Percentiles rank a stretch among this genome's conserved stretches.
Evolutionary conservation across 2,888 invertebrate species (phyloP).

Genomic region (Lasiommata megera): DNA sequence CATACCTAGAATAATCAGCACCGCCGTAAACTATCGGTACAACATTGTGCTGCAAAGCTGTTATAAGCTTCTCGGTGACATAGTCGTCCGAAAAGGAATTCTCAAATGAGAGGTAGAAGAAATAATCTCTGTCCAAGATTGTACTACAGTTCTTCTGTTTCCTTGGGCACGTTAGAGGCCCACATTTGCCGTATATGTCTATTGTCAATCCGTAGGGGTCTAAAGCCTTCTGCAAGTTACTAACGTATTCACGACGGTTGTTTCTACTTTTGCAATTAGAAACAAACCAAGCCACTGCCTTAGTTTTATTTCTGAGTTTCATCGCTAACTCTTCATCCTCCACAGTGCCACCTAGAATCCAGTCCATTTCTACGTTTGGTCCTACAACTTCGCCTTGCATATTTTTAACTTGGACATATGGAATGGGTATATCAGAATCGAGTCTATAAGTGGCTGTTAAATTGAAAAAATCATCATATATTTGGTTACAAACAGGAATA

Average conservation of each 20-base stretch:
- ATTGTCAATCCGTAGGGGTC: slow-evolving; percentile 48
- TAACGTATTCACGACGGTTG: slow-evolving; percentile 46
- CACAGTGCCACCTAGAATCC: slow-evolving; percentile 38
- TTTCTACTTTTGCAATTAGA: slow-evolving; percentile 59
- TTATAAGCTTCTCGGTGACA: slow-evolving; percentile 82
- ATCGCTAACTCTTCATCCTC: slow-evolving; percentile 40
- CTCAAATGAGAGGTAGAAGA: slow-evolving; percentile 87
- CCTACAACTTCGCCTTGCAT: slow-evolving; percentile 50
- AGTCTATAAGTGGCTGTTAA: slow-evolving; percentile 69
- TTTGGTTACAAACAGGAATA: slow-evolving; percentile 52
- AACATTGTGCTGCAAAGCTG: slow-evolving; percentile 79
- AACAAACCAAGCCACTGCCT: slow-evolving; percentile 71
- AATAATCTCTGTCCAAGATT: slow-evolving; percentile 81
- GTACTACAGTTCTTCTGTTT: slow-evolving; percentile 45
- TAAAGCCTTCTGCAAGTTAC: slow-evolving; percentile 46
- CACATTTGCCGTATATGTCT: slow-evolving; percentile 81
- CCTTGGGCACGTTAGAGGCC: slow-evolving; percentile 52
- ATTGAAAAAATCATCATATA: slow-evolving; percentile 65
- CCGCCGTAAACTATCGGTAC: slow-evolving; percentile 86
- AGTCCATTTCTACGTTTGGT: slow-evolving; percentile 51
- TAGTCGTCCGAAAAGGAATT: slow-evolving; percentile 84
- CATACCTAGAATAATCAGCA: slow-evolving; percentile 80
- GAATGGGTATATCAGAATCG: slow-evolving; percentile 61
- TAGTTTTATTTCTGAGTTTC: slow-evolving; percentile 53
- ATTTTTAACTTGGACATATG: slow-evolving; percentile 57